phyloP scores from a whole-genome alignment of 2,888 invertebrate species.

The Orthosia gracilis region DNA sequence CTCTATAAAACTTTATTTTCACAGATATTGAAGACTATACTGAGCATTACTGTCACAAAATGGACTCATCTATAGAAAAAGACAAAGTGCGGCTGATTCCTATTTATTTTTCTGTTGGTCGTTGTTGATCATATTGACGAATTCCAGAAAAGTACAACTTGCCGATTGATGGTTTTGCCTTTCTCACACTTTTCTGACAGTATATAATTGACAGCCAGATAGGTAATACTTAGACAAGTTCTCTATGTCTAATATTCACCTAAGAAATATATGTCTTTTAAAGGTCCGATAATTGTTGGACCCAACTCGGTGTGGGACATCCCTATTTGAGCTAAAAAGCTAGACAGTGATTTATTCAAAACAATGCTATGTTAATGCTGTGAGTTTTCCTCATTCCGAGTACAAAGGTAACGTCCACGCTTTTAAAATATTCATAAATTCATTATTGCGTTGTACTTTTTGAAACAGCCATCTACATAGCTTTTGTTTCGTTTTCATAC shows the following conservation, averaged over 20 bases:
- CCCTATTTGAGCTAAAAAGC: slow-evolving; percentile 26
- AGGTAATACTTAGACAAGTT: too few relatives aligned
- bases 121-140: too few relatives aligned
- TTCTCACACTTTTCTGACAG: too few relatives aligned
- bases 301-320: not conserved
- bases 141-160: too few relatives aligned
- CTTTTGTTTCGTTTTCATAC: slow-evolving; percentile 1
- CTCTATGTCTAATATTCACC: too few relatives aligned
- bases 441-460: slow-evolving; percentile 34
- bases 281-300: not conserved
- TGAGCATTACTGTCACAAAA: too few relatives aligned
- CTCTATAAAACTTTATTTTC: too few relatives aligned
- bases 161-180: too few relatives aligned
- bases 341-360: slow-evolving; percentile 53
- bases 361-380: slow-evolving; percentile 48
- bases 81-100: not conserved
- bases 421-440: slow-evolving; percentile 57
- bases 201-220: too few relatives aligned
- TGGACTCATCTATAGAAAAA: too few relatives aligned
- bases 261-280: not conserved
- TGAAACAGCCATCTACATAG: not conserved
- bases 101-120: too few relatives aligned
- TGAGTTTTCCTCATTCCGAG: slow-evolving; percentile 40
- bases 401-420: slow-evolving; percentile 45
- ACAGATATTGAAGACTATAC: too few relatives aligned